Evolutionary conservation across 1,140 invertebrate species (phyloP), one percentile per base, ranked within the genome.

Genomic region (Drosophila baimaii): DNA sequence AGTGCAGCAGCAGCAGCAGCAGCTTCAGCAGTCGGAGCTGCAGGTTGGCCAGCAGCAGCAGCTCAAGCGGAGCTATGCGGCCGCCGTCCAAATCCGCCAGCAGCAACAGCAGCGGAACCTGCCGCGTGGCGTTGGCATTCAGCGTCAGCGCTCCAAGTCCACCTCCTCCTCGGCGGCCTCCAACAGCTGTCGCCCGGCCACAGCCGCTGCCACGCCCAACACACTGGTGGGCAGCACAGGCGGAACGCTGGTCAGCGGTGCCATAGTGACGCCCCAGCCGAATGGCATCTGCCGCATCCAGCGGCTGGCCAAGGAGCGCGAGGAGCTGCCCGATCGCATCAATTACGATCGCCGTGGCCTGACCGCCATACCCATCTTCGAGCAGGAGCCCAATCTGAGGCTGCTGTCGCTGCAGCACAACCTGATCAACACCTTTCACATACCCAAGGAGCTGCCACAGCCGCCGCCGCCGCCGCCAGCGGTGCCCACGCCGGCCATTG

Each of bases 351-450:
- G 95, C 80, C 92, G 95, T 35, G 96, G 96, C 13, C 92, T 97
- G 19, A 96, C 95, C 8, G 94, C 94, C 25, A 94, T 97, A 73
- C 97, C 97, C 0, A 94, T 96, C 65, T 95, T 98, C 59, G 94
- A 96, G 44, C 95, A 95, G 41, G 97, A 97, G 78, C 94, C 95
- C 19, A 95, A 95, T 81, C 92, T 98, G 27, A 93, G 97, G 27
- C 93, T 98, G 44, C 92, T 98, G 46, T 98, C 97, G 37, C 94
- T 98, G 29, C 97, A 98, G 90, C 97, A 98, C 91, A 98, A 98
- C 93, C 94, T 97, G 66, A 95, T 98, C 58, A 96, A 94, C 58
- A 95, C 94, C 72, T 95, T 98, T 33, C 90, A 92, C 75, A 91
- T 92, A 90, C 91, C 91, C 65, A 93, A 73, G 89, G 93, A 79